Evolutionary conservation across 2,113 vertebrate species (phyloP).

Genomic region (Fukomys damarensis): DNA sequence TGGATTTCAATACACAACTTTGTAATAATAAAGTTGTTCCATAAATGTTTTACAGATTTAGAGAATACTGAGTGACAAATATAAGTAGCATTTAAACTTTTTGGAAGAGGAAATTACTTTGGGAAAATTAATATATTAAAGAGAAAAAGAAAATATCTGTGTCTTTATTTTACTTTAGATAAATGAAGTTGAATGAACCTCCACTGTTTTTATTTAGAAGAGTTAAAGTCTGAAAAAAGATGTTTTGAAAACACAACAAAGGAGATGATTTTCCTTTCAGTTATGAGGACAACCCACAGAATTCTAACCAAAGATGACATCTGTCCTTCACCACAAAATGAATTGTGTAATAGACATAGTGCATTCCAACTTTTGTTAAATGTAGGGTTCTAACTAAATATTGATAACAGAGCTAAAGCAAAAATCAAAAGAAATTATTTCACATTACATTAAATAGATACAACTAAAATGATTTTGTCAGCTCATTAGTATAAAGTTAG

Average conservation of each 20-base stretch:
- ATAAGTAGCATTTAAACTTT: not conserved
- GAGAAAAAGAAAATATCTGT: not conserved
- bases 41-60: not conserved
- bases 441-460: not conserved
- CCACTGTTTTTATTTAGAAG: conserved; percentile 39
- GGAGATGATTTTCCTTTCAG: not conserved
- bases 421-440: not conserved
- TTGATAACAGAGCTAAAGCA: not conserved
- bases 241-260: conserved; percentile 40
- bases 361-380: not conserved
- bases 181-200: not conserved
- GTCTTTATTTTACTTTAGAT: not conserved
- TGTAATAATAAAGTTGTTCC: not conserved
- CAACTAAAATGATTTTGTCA: not conserved
- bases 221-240: not conserved
- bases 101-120: not conserved
- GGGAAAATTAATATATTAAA: not conserved
- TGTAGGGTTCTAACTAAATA: not conserved
- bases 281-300: conserved; percentile 13
- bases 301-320: not conserved
- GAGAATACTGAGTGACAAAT: not conserved
- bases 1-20: not conserved
- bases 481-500: not conserved
- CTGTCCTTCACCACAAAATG: not conserved
- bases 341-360: not conserved